These are phyloP conservation scores for Adelosebastes latens DNA, from an alignment of 2,797 vertebrate genomes.

Conservation along the genomic window DNA sequence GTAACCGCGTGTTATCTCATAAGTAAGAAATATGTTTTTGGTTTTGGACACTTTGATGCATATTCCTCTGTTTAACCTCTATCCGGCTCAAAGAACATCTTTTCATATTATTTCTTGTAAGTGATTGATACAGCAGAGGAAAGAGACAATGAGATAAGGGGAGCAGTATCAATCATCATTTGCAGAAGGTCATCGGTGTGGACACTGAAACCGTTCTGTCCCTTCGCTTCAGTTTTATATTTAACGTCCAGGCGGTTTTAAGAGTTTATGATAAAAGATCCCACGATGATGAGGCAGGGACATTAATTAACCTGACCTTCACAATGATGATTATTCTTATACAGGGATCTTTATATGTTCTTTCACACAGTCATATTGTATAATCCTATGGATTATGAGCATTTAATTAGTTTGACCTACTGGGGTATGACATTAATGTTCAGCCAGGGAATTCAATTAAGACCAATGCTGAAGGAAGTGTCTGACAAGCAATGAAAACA, in stretches of 20 bases:
- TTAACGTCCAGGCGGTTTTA: constrained; percentile 2
- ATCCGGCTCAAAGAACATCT: constrained; percentile 25
- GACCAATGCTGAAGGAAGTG: constrained; percentile 5
- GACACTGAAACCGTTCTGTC: constrained; percentile 22
- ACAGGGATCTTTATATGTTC: not conserved
- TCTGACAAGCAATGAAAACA: constrained; percentile 21
- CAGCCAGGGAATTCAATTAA: constrained; percentile 38
- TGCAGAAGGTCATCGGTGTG: constrained; percentile 57
- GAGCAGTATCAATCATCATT: constrained; percentile 69
- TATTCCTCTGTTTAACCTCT: constrained; percentile 46
- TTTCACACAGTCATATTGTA: not conserved
- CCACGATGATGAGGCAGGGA: not conserved
- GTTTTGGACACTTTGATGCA: constrained; percentile 45
- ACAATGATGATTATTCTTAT: not conserved
- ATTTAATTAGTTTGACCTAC: constrained; percentile 66
- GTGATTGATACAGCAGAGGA: constrained; percentile 63
- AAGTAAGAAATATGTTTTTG: not conserved
- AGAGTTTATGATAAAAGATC: constrained; percentile 14
- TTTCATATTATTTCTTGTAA: constrained; percentile 34
- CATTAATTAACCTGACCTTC: constrained; percentile 47
- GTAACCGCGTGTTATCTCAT: not conserved
- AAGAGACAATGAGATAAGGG: constrained; percentile 59
- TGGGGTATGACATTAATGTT: constrained; percentile 26
- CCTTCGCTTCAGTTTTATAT: constrained; percentile 11
- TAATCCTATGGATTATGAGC: constrained; percentile 39